Percentiles rank a stretch among this genome's conserved stretches.
Evolutionary conservation across 2,113 vertebrate species (phyloP).

Genomic region (Cynopterus brachyotis): DNA sequence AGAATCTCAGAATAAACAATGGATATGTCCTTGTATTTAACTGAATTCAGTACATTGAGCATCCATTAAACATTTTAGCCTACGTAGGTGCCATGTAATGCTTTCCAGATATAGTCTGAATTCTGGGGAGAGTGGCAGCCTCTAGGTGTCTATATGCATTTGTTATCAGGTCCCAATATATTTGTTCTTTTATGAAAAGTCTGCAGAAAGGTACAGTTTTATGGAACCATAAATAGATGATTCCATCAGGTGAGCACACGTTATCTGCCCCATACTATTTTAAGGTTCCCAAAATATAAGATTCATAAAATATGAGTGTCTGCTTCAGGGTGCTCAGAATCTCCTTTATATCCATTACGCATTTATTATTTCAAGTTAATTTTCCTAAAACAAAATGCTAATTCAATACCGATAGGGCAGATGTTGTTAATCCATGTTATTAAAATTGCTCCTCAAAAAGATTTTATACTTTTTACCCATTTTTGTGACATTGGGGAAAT

Average conservation of each 20-base stretch:
- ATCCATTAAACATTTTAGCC: background rate
- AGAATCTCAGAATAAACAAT: background rate
- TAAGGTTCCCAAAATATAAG: background rate
- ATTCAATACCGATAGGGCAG: background rate
- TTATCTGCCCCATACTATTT: background rate
- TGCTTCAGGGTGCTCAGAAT: background rate
- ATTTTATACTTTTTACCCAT: background rate
- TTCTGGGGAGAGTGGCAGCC: background rate
- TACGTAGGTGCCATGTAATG: background rate
- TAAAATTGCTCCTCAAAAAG: background rate
- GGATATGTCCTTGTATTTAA: background rate
- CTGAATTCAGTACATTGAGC: background rate
- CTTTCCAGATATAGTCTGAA: background rate
- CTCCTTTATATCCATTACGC: background rate
- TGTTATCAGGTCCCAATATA: background rate
- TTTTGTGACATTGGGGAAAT: background rate
- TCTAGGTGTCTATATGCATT: background rate
- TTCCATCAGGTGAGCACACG: background rate
- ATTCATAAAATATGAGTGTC: background rate
- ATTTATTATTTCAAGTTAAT: background rate
- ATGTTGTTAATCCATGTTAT: background rate
- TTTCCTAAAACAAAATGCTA: background rate
- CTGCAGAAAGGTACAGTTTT: background rate
- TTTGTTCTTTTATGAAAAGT: background rate
- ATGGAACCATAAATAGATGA: background rate